phyloP scores from a whole-genome alignment of 2,888 invertebrate species.

The Pyrocoelia pectoralis region DNA sequence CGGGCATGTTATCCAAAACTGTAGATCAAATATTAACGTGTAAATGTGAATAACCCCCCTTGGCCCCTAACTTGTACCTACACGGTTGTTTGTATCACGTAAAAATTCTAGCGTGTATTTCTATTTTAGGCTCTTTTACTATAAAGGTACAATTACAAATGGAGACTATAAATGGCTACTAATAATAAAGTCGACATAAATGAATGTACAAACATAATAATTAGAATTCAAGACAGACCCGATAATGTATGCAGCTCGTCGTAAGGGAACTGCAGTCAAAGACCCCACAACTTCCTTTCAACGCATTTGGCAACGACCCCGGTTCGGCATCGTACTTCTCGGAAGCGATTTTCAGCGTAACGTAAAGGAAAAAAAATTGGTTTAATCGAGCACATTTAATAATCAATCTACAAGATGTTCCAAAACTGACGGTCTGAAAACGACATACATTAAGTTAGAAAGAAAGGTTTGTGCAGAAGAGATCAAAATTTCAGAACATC shows the following conservation, averaged over 20 bases:
- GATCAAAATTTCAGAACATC: conserved; percentile 29
- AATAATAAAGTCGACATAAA: conserved; percentile 36
- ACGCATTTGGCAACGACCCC: conserved; percentile 40
- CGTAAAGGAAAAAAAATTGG: background rate
- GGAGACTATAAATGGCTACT: conserved; percentile 34
- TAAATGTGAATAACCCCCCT: conserved; percentile 21
- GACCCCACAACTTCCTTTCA: conserved; percentile 41
- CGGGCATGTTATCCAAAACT: conserved; percentile 4
- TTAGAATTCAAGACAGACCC: conserved; percentile 41
- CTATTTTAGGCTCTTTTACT: conserved; percentile 16
- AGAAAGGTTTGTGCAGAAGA: conserved; percentile 19
- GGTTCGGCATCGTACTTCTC: conserved; percentile 25
- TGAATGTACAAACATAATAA: conserved; percentile 31
- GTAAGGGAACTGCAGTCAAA: conserved; percentile 40
- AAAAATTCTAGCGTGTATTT: conserved; percentile 14
- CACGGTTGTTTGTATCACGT: conserved; percentile 26
- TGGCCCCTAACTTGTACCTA: conserved; percentile 2
- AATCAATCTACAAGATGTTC: conserved; percentile 7
- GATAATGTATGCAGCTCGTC: conserved; percentile 42
- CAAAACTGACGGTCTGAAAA: background rate
- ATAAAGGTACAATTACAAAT: conserved; percentile 29
- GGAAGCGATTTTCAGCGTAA: conserved; percentile 7
- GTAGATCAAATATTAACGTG: conserved; percentile 13
- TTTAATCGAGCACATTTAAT: background rate
- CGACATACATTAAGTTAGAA: background rate